Percentiles rank a stretch among this genome's conserved stretches.
These are phyloP conservation scores for Corythornis vintsioides DNA, from an alignment of 2,113 vertebrate species.

Conservation along the genomic window DNA sequence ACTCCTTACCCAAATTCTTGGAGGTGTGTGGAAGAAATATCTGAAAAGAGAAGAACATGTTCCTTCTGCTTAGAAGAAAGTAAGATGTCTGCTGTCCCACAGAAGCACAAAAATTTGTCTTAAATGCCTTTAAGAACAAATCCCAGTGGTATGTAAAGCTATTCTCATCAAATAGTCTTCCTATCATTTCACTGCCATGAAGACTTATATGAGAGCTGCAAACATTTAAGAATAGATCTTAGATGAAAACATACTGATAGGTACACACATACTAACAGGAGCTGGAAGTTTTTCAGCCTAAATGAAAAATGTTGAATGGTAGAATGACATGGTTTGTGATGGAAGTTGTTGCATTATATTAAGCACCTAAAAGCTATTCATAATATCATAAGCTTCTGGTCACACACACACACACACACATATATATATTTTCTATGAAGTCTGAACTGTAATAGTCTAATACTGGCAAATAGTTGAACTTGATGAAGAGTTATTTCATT, in stretches of 20 bases:
- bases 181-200: background rate
- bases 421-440: no score
- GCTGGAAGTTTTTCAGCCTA: background rate
- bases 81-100: background rate
- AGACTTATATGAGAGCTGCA: background rate
- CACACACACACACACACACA: no score
- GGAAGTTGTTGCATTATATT: background rate
- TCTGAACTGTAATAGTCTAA: background rate
- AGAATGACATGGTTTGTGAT: background rate
- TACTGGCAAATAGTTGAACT: fast-evolving
- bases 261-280: background rate
- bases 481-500: background rate
- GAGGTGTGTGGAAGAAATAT: background rate
- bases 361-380: background rate
- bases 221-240: background rate
- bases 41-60: background rate
- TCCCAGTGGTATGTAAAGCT: fast-evolving
- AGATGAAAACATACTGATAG: background rate
- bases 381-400: background rate
- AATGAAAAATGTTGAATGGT: background rate
- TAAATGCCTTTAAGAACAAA: background rate
- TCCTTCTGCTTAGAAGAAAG: background rate
- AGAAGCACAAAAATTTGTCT: background rate
- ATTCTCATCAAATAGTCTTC: background rate
- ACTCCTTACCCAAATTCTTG: no score